Base-by-base conservation (phyloP, 1,140 invertebrate genomes). In the Euborellia annulipes region DNA sequence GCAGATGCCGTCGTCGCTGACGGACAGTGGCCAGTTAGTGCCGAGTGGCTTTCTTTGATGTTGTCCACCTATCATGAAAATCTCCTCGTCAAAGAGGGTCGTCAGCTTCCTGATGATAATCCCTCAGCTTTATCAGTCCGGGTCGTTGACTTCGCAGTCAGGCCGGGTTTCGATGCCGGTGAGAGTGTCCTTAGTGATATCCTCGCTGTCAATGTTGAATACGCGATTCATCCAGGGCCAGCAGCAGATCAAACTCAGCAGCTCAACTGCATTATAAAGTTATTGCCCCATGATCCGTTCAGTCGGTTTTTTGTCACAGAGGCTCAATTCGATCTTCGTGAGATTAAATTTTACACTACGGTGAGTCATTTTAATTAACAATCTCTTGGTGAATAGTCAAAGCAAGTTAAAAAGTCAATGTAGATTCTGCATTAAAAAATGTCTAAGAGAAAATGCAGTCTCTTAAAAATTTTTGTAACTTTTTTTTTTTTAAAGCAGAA, bases 291-390 rank as follows among this genome's bases (percentile, higher is more conserved):
- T 54, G 79, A 82, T 62, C 76, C 76, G 2, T 84, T 78, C 62
- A 78, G 75, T 46, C 64, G 82, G 21, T 76, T 76, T 46, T 84
- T 85, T 58, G 80, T 84, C 22, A 79, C 77, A 23, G 79, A 84
- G 57, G 81, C 80, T 1, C 81, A 85, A 60, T 85, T 85, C 56
- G 81, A 85, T 62, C 71, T 82, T 1, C 67, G 82, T 38, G 82
- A 85, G 62, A 85, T 85, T 52, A 76, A 82, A 48, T 85, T 86
- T 63, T 86, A 85, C 58, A 85, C 81, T 0, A 72, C 81, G 69
- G 73, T 82, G 58, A 67, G 64, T 48, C 58, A 61, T 18, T n/a
- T n/a, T n/a, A n/a, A n/a, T n/a, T n/a, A n/a, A n/a, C n/a, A n/a
- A n/a, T n/a, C n/a, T n/a, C n/a, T n/a, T n/a, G n/a, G n/a, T n/a